Conservation (phyloP, 2,113 vertebrate species). For the Prochilodus magdalenae region DNA sequence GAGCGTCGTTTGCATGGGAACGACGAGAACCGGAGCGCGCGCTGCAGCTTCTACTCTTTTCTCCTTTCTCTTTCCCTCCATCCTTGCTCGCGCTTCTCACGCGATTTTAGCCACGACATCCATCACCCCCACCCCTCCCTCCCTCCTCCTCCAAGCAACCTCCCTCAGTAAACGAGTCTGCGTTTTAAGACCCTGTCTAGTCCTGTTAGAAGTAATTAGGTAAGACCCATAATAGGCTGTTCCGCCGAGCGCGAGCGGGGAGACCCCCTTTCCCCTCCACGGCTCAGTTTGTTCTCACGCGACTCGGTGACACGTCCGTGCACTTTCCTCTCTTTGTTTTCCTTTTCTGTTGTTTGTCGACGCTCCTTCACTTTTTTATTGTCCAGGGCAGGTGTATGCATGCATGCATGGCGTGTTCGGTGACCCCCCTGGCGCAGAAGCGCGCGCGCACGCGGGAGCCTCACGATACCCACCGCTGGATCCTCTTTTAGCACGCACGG, state of each 20-base stretch:
- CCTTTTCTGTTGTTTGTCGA: conserved; percentile 75
- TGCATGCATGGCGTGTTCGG: not conserved
- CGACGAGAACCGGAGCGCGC: conserved; percentile 50
- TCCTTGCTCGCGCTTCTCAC: conserved; percentile 70
- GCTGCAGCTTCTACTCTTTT: conserved; percentile 46
- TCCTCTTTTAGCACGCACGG: conserved; percentile 93
- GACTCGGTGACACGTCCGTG: conserved; percentile 88
- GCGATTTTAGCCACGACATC: conserved; percentile 79
- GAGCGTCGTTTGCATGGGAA: conserved; percentile 85
- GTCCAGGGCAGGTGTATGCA: conserved; percentile 90
- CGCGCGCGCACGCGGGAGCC: conserved; percentile 78
- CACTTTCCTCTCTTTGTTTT: conserved; percentile 85
- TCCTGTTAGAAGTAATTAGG: conserved; percentile 98
- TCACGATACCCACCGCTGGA: conserved; percentile 85
- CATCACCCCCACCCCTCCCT: conserved; percentile 38
- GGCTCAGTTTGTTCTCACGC: conserved; percentile 97
- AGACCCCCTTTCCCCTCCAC: conserved; percentile 78
- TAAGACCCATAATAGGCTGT: conserved; percentile 99
- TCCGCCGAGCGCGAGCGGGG: conserved; percentile 97
- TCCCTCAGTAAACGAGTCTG: conserved; percentile 64
- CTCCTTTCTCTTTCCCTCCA: conserved; percentile 46
- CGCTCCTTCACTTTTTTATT: conserved; percentile 76
- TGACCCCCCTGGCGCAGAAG: conserved; percentile 86
- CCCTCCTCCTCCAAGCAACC: conserved; percentile 66
- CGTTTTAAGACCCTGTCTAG: conserved; percentile 95